Conservation (phyloP, 2,888 invertebrate genomes). For the Mayetiola destructor region DNA sequence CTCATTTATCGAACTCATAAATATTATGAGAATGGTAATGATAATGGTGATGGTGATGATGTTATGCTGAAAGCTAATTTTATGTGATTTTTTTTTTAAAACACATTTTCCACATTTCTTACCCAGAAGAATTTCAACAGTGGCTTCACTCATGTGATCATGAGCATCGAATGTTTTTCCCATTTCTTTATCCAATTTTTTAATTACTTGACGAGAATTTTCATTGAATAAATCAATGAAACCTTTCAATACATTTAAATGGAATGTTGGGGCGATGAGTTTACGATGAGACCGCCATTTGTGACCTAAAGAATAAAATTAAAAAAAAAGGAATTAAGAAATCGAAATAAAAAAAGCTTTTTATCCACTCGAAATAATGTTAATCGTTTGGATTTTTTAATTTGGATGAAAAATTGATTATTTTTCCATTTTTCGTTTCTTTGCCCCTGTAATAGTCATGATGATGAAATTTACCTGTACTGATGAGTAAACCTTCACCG, state of each 20-base stretch:
- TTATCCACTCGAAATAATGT: too few species aligned
- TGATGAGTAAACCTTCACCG: slow-evolving; percentile 66
- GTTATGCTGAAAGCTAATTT: too few species aligned
- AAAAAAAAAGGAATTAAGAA: background rate
- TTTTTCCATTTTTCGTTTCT: too few species aligned
- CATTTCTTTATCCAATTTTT: slow-evolving; percentile 52
- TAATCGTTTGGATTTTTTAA: too few species aligned
- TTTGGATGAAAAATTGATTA: too few species aligned
- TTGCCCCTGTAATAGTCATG: too few species aligned
- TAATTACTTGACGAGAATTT: slow-evolving; percentile 60
- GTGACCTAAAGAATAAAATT: slow-evolving; percentile 40
- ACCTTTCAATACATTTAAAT: slow-evolving; percentile 71
- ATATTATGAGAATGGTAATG: background rate
- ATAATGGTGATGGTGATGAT: background rate
- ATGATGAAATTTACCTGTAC: slow-evolving; percentile 54
- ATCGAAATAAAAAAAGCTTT: background rate
- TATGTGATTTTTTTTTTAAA: slow-evolving; percentile 57
- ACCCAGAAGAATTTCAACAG: slow-evolving; percentile 68
- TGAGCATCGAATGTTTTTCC: slow-evolving; percentile 60
- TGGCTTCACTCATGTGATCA: slow-evolving; percentile 73
- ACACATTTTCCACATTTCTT: slow-evolving; percentile 27
- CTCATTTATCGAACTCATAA: too few species aligned
- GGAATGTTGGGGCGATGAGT: slow-evolving; percentile 77
- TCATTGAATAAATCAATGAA: slow-evolving; percentile 76
- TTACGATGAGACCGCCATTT: slow-evolving; percentile 78